These are phyloP conservation scores for Lepilemur ruficaudatus DNA, from an alignment of 2,797 vertebrate species.

Conservation along the genomic window DNA sequence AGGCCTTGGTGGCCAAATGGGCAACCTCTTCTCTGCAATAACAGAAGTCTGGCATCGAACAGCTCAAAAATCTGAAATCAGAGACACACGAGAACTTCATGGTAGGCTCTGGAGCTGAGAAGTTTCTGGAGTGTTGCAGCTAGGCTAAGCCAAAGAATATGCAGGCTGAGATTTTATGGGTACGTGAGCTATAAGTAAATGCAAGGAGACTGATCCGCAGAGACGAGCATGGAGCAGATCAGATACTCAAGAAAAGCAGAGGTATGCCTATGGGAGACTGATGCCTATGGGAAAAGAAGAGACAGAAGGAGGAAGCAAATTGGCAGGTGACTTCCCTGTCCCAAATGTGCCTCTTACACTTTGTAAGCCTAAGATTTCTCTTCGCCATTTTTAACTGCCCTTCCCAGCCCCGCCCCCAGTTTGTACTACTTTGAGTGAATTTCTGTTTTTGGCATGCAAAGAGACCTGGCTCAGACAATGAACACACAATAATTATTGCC, in stretches of 20 bases:
- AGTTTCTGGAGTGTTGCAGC: background rate
- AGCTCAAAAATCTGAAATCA: background rate
- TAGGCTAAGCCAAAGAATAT: background rate
- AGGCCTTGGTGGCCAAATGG: background rate
- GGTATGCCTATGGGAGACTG: background rate
- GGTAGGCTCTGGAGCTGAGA: background rate
- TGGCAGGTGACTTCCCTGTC: no score
- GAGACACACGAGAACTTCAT: background rate
- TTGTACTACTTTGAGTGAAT: background rate
- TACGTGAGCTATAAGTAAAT: background rate
- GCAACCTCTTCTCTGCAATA: background rate
- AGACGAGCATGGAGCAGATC: background rate
- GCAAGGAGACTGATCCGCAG: background rate
- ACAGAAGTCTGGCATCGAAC: background rate
- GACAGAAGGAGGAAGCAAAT: background rate
- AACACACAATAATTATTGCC: background rate
- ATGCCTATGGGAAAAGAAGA: background rate
- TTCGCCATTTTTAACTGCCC: background rate
- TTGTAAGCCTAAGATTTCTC: background rate
- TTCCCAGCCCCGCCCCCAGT: accelerated
- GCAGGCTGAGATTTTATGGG: background rate
- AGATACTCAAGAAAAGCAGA: background rate
- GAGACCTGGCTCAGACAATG: background rate
- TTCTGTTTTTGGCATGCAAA: background rate
- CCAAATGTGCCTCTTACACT: background rate